Percentiles rank a stretch among this genome's conserved stretches.
Evolutionary conservation across 2,797 vertebrate genomes (phyloP).

Genomic region (Chrysocyon brachyurus): DNA sequence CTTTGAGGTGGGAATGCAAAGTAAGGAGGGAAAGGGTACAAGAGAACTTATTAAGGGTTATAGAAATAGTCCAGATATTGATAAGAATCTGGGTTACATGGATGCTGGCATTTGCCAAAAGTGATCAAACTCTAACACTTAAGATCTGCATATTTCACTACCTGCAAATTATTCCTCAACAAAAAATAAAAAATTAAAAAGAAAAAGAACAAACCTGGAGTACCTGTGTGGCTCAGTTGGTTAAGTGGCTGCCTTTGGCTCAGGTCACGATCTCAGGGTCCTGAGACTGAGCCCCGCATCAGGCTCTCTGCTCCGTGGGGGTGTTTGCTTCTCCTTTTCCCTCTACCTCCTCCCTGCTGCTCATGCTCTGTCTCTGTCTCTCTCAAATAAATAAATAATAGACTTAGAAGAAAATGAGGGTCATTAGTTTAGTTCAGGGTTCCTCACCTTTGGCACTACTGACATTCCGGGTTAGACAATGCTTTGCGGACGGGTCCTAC

Average conservation of each 20-base stretch:
- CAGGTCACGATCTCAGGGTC: too few relatives aligned
- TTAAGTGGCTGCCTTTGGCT: too few relatives aligned
- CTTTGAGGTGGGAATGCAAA: background rate
- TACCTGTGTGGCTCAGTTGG: too few relatives aligned
- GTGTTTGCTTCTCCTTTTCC: too few relatives aligned
- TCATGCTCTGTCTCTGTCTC: too few relatives aligned
- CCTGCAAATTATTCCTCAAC: background rate
- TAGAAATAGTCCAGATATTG: background rate
- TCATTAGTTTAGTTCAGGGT: background rate
- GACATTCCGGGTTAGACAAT: background rate
- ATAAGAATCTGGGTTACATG: background rate
- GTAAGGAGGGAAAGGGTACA: background rate
- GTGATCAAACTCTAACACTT: background rate
- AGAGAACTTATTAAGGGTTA: background rate
- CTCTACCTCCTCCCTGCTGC: too few relatives aligned
- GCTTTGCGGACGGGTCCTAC: background rate
- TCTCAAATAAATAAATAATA: background rate
- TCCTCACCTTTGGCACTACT: background rate
- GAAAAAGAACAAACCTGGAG: background rate
- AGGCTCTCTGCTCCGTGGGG: too few relatives aligned
- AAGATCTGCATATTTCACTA: background rate
- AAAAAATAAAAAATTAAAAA: background rate
- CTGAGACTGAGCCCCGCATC: too few relatives aligned
- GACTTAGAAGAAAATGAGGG: background rate
- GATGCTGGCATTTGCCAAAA: background rate